Conservation (phyloP, 1,140 invertebrate genomes). For the Penaeus japonicus region DNA sequence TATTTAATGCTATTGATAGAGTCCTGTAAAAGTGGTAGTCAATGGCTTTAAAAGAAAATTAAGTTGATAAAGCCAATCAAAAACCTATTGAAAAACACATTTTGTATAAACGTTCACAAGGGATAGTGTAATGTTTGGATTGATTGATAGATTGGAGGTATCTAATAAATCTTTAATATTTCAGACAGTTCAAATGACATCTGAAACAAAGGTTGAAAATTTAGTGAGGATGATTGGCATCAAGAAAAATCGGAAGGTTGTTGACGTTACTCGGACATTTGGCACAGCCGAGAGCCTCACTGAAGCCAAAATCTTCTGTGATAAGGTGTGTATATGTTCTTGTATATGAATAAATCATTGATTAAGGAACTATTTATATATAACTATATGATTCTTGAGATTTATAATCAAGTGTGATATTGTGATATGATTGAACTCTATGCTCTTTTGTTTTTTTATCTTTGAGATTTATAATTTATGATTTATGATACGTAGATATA, state of each 20-base stretch:
- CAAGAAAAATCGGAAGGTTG: slow-evolving; percentile 83
- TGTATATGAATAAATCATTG: too few relatives aligned
- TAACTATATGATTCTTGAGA: too few relatives aligned
- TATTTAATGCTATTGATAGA: too few relatives aligned
- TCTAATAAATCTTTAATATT: not conserved
- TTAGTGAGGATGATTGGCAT: slow-evolving; percentile 75
- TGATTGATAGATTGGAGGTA: slow-evolving; percentile 61
- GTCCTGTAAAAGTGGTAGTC: too few relatives aligned
- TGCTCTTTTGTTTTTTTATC: not conserved
- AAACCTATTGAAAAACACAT: too few relatives aligned
- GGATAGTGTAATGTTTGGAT: not conserved
- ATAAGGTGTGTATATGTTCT: slow-evolving; percentile 74
- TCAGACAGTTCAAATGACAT: slow-evolving; percentile 69
- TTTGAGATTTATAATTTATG: not conserved
- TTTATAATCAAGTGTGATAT: too few relatives aligned
- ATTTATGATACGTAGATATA: not conserved
- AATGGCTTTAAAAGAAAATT: too few relatives aligned
- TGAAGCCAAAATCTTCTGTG: slow-evolving; percentile 78
- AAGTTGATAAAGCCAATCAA: too few relatives aligned
- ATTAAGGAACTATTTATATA: too few relatives aligned
- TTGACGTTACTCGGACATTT: slow-evolving; percentile 81
- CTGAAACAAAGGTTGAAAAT: slow-evolving; percentile 60
- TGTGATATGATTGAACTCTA: not conserved
- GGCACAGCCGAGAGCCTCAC: slow-evolving; percentile 84
- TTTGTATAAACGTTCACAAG: not conserved